phyloP scores from a whole-genome alignment of 2,113 vertebrate species.

The Podarcis raffonei region DNA sequence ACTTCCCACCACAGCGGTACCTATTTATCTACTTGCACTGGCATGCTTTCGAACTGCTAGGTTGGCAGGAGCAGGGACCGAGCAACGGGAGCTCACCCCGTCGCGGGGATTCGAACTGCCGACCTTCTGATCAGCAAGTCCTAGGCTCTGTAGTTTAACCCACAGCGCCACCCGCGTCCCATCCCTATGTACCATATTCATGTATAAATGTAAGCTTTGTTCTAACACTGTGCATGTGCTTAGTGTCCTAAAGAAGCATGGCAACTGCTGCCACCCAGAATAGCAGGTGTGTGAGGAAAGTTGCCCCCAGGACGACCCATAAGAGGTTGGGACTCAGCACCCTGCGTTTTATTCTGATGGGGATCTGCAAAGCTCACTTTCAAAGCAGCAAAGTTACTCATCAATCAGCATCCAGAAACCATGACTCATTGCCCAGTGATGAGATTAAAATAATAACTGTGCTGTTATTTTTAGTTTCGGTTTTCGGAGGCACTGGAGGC shows the following conservation, averaged over 20 bases:
- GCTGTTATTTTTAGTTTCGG: slow-evolving; percentile 20
- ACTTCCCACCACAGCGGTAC: too few relatives aligned
- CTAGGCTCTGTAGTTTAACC: too few relatives aligned
- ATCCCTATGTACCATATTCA: neutral
- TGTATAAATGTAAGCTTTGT: neutral
- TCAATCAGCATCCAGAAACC: neutral
- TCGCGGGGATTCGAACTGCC: too few relatives aligned
- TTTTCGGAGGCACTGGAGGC: slow-evolving; percentile 9
- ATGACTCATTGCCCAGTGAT: slow-evolving; percentile 8
- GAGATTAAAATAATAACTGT: slow-evolving; percentile 26
- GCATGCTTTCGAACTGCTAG: too few relatives aligned
- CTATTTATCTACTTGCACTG: too few relatives aligned
- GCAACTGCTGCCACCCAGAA: neutral
- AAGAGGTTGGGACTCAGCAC: too few relatives aligned
- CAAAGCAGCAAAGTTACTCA: neutral
- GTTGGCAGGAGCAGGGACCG: too few relatives aligned
- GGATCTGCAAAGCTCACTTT: neutral
- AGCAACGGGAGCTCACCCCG: too few relatives aligned
- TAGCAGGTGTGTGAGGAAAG: neutral
- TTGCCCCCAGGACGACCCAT: neutral
- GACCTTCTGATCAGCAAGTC: too few relatives aligned
- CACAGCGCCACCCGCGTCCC: too few relatives aligned
- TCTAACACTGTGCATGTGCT: neutral
- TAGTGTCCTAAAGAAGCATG: neutral
- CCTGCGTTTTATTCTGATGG: neutral